Evolutionary conservation across 1,140 invertebrate species (phyloP).

Genomic region (Drosophila parvula): DNA sequence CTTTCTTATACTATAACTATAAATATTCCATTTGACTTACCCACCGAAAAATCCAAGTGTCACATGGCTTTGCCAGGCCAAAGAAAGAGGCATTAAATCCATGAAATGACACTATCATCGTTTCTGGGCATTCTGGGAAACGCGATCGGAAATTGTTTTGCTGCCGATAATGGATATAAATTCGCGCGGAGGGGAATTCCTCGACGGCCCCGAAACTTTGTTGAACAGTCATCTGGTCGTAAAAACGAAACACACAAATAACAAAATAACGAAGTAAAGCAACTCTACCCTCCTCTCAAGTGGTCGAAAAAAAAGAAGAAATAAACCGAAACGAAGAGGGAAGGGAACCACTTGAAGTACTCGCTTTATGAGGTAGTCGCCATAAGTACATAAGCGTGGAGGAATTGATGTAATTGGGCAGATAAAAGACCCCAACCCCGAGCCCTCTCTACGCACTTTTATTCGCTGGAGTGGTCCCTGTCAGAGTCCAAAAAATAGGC

Average conservation of each 20-base stretch:
- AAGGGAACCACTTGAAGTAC: constrained; percentile 26
- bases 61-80: not conserved
- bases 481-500: constrained; percentile 4
- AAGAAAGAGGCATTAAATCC: constrained; percentile 12
- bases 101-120: constrained; percentile 24
- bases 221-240: constrained; percentile 36
- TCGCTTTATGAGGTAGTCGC: constrained; percentile 19
- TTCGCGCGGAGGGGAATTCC: constrained; percentile 17
- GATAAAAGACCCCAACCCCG: constrained; percentile 17
- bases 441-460: constrained; percentile 4
- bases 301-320: not conserved
- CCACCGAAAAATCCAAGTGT: constrained; percentile 3
- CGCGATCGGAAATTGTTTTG: constrained; percentile 9
- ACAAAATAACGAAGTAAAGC: constrained; percentile 18
- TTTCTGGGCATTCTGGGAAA: constrained; percentile 26
- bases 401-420: constrained; percentile 42
- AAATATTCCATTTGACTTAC: constrained; percentile 19
- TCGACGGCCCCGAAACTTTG: constrained; percentile 6
- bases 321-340: not conserved
- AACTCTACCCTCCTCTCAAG: constrained; percentile 20
- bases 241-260: constrained; percentile 3
- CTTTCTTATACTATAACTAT: constrained; percentile 1
- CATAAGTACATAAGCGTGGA: constrained; percentile 35
- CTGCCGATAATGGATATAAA: constrained; percentile 19
- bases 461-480: not conserved